phyloP scores from a whole-genome alignment of 2,113 vertebrate genomes.

The Columba janthina region DNA sequence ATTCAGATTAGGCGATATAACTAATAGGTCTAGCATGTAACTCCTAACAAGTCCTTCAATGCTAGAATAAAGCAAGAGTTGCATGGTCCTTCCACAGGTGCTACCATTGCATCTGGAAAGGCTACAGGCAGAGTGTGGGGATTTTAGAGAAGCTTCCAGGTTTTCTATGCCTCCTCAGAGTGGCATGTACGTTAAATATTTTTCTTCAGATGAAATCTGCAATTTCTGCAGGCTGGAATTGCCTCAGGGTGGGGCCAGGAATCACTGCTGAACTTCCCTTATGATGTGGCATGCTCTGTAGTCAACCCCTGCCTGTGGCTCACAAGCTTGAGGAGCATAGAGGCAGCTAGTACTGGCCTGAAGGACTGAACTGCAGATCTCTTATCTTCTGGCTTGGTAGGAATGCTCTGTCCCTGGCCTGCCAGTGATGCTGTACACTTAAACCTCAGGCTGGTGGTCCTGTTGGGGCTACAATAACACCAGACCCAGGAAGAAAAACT shows the following conservation, averaged over 20 bases:
- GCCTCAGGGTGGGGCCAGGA: background rate
- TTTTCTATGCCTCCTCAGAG: background rate
- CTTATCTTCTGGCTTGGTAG: background rate
- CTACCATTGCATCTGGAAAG: background rate
- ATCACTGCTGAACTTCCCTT: rapidly evolving
- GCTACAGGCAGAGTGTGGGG: background rate
- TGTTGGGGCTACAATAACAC: background rate
- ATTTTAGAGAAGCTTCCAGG: background rate
- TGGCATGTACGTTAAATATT: rapidly evolving
- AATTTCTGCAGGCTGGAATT: background rate
- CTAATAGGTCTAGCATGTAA: background rate
- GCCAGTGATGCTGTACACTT: rapidly evolving
- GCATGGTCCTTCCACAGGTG: background rate
- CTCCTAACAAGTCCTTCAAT: background rate
- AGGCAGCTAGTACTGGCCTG: background rate
- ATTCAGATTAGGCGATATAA: rapidly evolving
- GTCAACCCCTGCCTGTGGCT: background rate
- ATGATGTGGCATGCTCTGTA: rapidly evolving
- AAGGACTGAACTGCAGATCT: background rate
- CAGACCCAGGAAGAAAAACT: background rate
- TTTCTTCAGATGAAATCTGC: background rate
- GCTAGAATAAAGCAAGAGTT: background rate
- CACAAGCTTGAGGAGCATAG: background rate
- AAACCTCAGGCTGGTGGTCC: background rate
- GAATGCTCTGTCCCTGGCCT: background rate